Percentiles rank a stretch among this genome's conserved stretches.
phyloP scores from a whole-genome alignment of 2,888 invertebrate genomes.

The Smittia aterrima region DNA sequence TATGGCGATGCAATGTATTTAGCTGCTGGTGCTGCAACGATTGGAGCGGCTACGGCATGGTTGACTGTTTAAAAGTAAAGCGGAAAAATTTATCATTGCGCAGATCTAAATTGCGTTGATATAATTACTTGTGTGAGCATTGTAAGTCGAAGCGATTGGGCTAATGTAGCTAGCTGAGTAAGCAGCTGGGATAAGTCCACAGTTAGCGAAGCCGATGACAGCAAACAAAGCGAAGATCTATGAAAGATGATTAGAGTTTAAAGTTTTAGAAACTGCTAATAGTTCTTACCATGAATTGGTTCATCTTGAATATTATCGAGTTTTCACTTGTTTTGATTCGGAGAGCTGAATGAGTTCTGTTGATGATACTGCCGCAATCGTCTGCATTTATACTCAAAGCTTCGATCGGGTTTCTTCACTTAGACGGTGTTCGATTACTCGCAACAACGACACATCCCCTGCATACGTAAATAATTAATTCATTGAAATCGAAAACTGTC shows the following conservation, averaged over 20 bases:
- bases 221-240: slow-evolving; percentile 22
- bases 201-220: not conserved
- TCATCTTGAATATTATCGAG: not conserved
- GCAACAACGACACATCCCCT: not conserved
- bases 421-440: not conserved
- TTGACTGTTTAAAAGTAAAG: slow-evolving; percentile 8
- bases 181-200: slow-evolving; percentile 21
- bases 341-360: slow-evolving; percentile 1
- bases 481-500: slow-evolving; percentile 12
- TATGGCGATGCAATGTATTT: slow-evolving; percentile 23
- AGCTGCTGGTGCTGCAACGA: slow-evolving; percentile 32
- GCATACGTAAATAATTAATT: slow-evolving; percentile 1
- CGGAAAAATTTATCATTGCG: not conserved
- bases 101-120: not conserved
- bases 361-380: not conserved
- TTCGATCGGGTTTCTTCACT: not conserved
- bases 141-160: slow-evolving; percentile 29
- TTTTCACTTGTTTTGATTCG: not conserved
- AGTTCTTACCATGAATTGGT: slow-evolving; percentile 14
- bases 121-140: slow-evolving; percentile 22
- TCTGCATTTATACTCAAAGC: slow-evolving; percentile 7
- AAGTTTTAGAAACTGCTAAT: not conserved
- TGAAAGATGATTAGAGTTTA: not conserved
- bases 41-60: slow-evolving; percentile 34
- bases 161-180: slow-evolving; percentile 11